Evolutionary conservation across 2,888 invertebrate species (phyloP).

Genomic region (Gari tellinella): DNA sequence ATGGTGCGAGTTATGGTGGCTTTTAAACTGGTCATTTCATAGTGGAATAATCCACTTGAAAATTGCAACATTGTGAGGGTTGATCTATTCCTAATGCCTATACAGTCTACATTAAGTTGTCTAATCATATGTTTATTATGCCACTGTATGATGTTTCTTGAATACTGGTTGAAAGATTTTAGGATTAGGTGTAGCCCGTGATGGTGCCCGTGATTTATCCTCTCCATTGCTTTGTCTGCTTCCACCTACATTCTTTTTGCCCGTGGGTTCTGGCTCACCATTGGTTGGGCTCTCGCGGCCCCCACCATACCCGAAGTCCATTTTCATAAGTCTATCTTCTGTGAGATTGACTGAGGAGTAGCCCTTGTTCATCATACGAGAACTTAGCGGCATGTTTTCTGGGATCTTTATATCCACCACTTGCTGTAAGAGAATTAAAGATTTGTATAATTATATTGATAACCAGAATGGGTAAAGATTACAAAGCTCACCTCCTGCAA

Average conservation of each 20-base stretch:
- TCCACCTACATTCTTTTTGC: slow-evolving; percentile 44
- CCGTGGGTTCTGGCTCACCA: slow-evolving; percentile 50
- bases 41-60: too few species aligned
- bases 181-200: slow-evolving; percentile 41
- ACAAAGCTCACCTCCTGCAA: too few species aligned
- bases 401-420: slow-evolving; percentile 75
- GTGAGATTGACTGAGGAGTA: slow-evolving; percentile 74
- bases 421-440: slow-evolving; percentile 68
- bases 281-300: slow-evolving; percentile 67
- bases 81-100: too few species aligned
- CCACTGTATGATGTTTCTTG: slow-evolving; percentile 66
- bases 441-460: too few species aligned
- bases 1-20: too few species aligned
- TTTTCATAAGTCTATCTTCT: slow-evolving; percentile 66
- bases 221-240: slow-evolving; percentile 49
- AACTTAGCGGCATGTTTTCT: slow-evolving; percentile 74
- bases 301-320: slow-evolving; percentile 75
- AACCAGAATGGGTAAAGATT: too few species aligned
- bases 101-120: too few species aligned
- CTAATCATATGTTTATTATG: slow-evolving; percentile 7
- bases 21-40: too few species aligned
- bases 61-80: too few species aligned
- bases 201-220: slow-evolving; percentile 53
- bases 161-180: slow-evolving; percentile 54
- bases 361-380: slow-evolving; percentile 77